Conservation (phyloP, 1,140 invertebrate species). For the Macrostomum lignano region DNA sequence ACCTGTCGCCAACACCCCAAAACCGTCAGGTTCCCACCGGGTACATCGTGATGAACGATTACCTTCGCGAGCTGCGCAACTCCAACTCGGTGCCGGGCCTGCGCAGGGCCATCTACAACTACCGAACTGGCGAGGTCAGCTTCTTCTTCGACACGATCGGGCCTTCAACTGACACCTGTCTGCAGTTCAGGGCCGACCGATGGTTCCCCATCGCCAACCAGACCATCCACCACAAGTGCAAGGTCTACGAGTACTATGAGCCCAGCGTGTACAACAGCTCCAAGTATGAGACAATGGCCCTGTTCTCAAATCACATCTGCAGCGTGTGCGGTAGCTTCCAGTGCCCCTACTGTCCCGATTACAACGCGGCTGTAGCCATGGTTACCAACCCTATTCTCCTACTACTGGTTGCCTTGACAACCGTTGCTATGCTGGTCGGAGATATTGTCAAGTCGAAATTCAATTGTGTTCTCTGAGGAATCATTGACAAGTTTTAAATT, state of each 20-base stretch:
- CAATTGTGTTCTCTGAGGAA: too few species aligned
- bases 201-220: slow-evolving; percentile 87
- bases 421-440: too few species aligned
- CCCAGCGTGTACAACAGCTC: slow-evolving; percentile 74
- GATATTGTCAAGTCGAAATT: too few species aligned
- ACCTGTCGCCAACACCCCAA: too few species aligned
- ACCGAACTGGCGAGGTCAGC: slow-evolving; percentile 45
- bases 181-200: slow-evolving; percentile 62
- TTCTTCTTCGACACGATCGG: slow-evolving; percentile 78
- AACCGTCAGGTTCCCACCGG: too few species aligned
- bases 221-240: slow-evolving; percentile 57
- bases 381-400: too few species aligned
- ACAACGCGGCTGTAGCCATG: slow-evolving; percentile 23
- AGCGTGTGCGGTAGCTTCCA: slow-evolving; percentile 91
- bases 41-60: slow-evolving; percentile 66
- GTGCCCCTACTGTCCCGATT: slow-evolving; percentile 62
- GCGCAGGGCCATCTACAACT: slow-evolving; percentile 50
- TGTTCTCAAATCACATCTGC: slow-evolving; percentile 68
- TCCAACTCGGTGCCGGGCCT: slow-evolving; percentile 42
- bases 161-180: slow-evolving; percentile 46
- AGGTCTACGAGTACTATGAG: slow-evolving; percentile 79
- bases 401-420: too few species aligned
- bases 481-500: too few species aligned
- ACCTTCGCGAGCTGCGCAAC: slow-evolving; percentile 49
- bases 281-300: slow-evolving; percentile 57